phyloP scores from a whole-genome alignment of 2,888 invertebrate species.

The Linnaemya vulpina region DNA sequence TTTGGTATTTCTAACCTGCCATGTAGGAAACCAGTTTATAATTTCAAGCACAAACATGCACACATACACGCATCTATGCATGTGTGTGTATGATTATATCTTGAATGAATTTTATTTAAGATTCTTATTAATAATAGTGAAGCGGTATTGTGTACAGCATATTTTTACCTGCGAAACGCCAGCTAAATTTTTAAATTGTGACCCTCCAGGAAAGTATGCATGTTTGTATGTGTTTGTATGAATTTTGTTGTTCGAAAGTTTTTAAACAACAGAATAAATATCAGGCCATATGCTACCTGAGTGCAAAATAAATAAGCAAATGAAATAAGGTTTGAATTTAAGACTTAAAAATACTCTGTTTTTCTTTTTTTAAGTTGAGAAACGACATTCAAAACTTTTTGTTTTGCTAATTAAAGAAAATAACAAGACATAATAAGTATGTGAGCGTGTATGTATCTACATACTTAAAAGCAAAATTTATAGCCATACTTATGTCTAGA shows the following conservation, averaged over 20 bases:
- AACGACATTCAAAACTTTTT: constrained; percentile 20
- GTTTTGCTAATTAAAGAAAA: constrained; percentile 33
- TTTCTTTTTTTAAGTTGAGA: constrained; percentile 11
- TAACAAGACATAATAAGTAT: background rate
- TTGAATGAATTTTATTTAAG: constrained; percentile 35
- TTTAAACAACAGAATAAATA: constrained; percentile 40
- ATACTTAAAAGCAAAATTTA: no score
- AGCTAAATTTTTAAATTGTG: constrained; percentile 24
- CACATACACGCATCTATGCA: no score
- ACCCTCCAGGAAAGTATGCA: background rate
- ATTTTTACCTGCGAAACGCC: constrained; percentile 28
- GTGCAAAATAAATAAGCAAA: constrained; percentile 50
- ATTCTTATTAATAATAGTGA: constrained; percentile 27
- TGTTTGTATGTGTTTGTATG: background rate
- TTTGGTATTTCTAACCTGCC: constrained; percentile 59
- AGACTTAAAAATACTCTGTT: constrained; percentile 22
- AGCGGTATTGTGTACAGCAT: background rate
- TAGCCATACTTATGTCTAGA: no score
- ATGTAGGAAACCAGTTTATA: constrained; percentile 44
- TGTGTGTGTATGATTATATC: no score
- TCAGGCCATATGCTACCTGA: constrained; percentile 72
- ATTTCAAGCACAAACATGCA: constrained; percentile 28
- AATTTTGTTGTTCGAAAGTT: constrained; percentile 17
- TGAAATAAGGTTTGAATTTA: constrained; percentile 11
- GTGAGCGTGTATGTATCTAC: no score